Conservation (phyloP, 2,888 invertebrate species). For the Xestoiulus laeticollis region DNA sequence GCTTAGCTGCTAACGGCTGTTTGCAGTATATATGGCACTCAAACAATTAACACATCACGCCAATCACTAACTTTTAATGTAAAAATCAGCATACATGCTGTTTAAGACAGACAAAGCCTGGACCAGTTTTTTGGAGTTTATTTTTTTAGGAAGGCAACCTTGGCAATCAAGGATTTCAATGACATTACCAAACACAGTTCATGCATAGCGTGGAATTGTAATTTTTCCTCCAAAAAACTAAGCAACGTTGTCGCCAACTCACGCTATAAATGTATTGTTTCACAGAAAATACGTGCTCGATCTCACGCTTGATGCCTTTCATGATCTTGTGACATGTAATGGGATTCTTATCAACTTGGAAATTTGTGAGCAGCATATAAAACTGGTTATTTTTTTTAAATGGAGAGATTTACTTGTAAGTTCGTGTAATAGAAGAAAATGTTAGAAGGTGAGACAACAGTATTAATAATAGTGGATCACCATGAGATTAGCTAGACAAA, state of each 20-base stretch:
- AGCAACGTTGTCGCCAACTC: neutral
- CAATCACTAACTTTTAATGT: neutral
- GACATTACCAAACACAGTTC: neutral
- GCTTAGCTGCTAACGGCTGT: neutral
- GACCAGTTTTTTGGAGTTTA: neutral
- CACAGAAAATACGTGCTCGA: neutral
- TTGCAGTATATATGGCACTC: neutral
- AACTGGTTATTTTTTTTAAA: neutral
- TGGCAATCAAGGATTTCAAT: conserved; percentile 25
- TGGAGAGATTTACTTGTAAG: neutral
- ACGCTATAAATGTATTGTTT: neutral
- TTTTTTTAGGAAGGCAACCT: neutral
- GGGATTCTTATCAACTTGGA: neutral
- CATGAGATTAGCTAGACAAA: neutral
- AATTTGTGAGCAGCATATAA: neutral
- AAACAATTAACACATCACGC: neutral
- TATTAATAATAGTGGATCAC: neutral
- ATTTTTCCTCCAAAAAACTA: neutral
- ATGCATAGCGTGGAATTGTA: neutral
- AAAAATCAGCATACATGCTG: neutral
- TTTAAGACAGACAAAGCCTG: neutral
- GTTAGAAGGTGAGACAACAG: neutral
- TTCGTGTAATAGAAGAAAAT: neutral
- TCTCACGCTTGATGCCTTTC: conserved; percentile 1
- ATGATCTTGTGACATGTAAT: conserved; percentile 10